Percentiles rank a stretch among this genome's conserved stretches.
Conservation (phyloP, 1,140 invertebrate species). For the Dysdera silvatica region DNA sequence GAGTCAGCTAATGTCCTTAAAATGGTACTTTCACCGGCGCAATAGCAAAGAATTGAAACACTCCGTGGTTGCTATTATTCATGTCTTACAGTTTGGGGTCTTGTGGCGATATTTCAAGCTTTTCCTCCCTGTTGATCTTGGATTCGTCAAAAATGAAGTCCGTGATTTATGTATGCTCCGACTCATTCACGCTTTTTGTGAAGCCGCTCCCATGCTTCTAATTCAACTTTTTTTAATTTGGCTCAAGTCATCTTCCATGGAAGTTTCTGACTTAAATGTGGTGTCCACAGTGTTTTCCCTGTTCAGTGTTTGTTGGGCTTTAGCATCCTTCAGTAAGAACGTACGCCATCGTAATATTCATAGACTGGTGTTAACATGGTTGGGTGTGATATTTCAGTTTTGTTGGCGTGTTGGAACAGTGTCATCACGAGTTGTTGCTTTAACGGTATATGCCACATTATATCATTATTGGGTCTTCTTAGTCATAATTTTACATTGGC, state of each 20-base stretch:
- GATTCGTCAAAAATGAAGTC: conserved; percentile 74
- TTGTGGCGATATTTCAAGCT: conserved; percentile 82
- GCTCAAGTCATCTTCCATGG: conserved; percentile 44
- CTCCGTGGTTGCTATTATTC: conserved; percentile 46
- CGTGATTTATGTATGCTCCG: conserved; percentile 66
- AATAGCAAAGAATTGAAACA: conserved; percentile 18
- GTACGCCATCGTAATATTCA: conserved; percentile 71
- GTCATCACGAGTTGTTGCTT: conserved; percentile 64
- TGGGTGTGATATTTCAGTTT: conserved; percentile 77
- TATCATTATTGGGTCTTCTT: conserved; percentile 76
- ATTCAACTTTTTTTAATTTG: conserved; percentile 66
- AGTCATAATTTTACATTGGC: conserved; percentile 69
- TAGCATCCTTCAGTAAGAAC: conserved; percentile 83
- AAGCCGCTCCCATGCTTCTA: conserved; percentile 76
- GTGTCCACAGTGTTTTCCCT: conserved; percentile 73
- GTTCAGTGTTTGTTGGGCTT: conserved; percentile 78
- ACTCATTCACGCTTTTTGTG: conserved; percentile 74
- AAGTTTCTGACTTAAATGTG: conserved; percentile 65
- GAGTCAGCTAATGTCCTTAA: conserved; percentile 56
- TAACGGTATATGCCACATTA: conserved; percentile 74
- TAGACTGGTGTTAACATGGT: conserved; percentile 73
- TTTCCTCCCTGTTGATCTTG: conserved; percentile 73
- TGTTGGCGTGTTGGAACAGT: conserved; percentile 69
- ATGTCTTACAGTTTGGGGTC: conserved; percentile 70
- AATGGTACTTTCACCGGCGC: conserved; percentile 45